Percentiles rank a stretch among this genome's conserved stretches.
Conservation (phyloP, 2,113 vertebrate species). For the Riparia riparia region DNA sequence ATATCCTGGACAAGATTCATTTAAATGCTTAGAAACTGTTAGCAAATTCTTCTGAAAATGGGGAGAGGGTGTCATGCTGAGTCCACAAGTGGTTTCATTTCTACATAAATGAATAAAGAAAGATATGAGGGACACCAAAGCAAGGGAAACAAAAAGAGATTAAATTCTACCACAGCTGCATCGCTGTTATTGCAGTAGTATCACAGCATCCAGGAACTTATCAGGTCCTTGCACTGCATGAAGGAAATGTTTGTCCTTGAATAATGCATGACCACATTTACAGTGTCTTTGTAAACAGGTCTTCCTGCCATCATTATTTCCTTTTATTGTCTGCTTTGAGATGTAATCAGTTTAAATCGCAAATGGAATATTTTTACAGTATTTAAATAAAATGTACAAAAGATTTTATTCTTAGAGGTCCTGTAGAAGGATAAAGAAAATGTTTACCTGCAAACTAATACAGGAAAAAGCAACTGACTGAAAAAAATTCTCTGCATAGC, state of each 20-base stretch:
- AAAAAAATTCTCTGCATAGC: neutral
- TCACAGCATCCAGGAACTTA: neutral
- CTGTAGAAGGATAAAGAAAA: neutral
- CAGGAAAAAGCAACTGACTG: neutral
- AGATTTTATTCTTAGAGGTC: neutral
- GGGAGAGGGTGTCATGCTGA: neutral
- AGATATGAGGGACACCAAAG: neutral
- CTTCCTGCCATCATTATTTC: neutral
- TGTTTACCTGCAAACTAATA: neutral
- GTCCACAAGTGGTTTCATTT: neutral
- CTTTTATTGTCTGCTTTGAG: slow-evolving; percentile 6
- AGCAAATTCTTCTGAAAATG: neutral
- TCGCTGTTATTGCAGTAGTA: neutral
- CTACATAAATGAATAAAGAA: neutral
- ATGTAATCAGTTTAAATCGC: slow-evolving; percentile 13
- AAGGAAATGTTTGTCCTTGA: neutral
- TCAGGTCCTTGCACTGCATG: neutral
- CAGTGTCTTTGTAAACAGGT: neutral
- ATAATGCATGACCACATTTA: neutral
- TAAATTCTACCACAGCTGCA: neutral
- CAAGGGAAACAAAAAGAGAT: neutral
- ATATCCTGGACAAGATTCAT: neutral
- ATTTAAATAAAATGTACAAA: slow-evolving; percentile 2
- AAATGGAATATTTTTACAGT: neutral
- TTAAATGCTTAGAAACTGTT: neutral